Conservation (phyloP, 2,888 invertebrate genomes). For the Coenonympha arcania region DNA sequence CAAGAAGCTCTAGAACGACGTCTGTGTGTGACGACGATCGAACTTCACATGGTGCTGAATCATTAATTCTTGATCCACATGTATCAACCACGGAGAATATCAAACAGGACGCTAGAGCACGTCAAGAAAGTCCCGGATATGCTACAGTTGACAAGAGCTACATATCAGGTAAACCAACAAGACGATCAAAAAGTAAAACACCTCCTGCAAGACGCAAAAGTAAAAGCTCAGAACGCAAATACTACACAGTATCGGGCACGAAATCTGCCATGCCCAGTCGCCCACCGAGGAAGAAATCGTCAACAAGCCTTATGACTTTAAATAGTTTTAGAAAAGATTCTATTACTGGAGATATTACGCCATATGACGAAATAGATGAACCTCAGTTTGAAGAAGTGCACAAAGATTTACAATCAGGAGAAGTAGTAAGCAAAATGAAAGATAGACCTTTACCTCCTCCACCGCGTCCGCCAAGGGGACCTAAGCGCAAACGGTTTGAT, state of each 20-base stretch:
- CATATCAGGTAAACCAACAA: constrained; percentile 74
- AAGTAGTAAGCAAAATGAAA: constrained; percentile 86
- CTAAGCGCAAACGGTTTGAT: constrained; percentile 55
- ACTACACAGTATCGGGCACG: constrained; percentile 77
- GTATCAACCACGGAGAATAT: constrained; percentile 44
- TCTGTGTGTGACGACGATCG: constrained; percentile 79
- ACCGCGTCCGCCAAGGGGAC: constrained; percentile 84
- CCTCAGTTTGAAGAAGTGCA: constrained; percentile 74
- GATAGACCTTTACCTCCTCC: constrained; percentile 89
- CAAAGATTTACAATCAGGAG: constrained; percentile 81
- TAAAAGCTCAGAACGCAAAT: constrained; percentile 75
- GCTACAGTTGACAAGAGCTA: constrained; percentile 84
- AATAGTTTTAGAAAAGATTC: constrained; percentile 68
- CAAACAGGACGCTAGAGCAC: constrained; percentile 54
- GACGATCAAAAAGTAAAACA: constrained; percentile 73
- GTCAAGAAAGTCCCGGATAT: constrained; percentile 77
- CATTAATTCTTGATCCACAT: constrained; percentile 72
- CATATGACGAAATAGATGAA: constrained; percentile 77
- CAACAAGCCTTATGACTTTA: constrained; percentile 68
- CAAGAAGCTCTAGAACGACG: constrained; percentile 68
- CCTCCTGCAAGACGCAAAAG: constrained; percentile 65
- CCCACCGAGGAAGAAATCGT: constrained; percentile 77
- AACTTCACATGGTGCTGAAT: constrained; percentile 81
- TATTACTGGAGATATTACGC: constrained; percentile 62
- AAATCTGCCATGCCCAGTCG: constrained; percentile 73